phyloP scores from a whole-genome alignment of 1,140 invertebrate species.

The Chionoecetes opilio region DNA sequence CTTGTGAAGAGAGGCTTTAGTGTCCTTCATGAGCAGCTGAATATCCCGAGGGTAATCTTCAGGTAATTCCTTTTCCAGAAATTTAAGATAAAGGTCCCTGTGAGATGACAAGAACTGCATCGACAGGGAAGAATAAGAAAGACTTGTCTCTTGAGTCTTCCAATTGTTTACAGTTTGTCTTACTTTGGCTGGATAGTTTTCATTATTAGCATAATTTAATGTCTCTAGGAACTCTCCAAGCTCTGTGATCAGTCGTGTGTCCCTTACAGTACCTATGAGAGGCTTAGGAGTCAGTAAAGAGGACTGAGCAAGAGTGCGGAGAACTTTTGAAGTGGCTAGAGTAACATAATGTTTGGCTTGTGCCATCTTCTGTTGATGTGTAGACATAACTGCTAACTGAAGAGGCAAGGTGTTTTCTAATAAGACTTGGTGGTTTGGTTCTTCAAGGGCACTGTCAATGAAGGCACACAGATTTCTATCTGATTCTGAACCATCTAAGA shows the following conservation, averaged over 20 bases:
- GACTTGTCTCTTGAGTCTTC: constrained; percentile 56
- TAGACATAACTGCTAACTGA: constrained; percentile 74
- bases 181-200: constrained; percentile 42
- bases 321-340: constrained; percentile 51
- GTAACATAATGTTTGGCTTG: constrained; percentile 65
- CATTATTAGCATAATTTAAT: constrained; percentile 41
- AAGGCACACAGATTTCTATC: constrained; percentile 74
- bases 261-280: constrained; percentile 61
- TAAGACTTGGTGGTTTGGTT: constrained; percentile 60
- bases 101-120: constrained; percentile 75
- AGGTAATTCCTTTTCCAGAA: constrained; percentile 60
- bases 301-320: constrained; percentile 74
- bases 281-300: constrained; percentile 74
- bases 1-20: constrained; percentile 69
- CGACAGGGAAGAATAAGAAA: constrained; percentile 53
- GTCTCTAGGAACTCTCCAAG: constrained; percentile 68
- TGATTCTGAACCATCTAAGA: constrained; percentile 68
- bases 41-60: constrained; percentile 35
- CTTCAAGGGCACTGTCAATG: constrained; percentile 61
- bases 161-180: constrained; percentile 60
- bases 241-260: constrained; percentile 72
- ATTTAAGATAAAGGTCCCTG: constrained; percentile 76
- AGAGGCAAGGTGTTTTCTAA: constrained; percentile 70
- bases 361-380: constrained; percentile 74
- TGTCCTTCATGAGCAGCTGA: constrained; percentile 57